Evolutionary conservation across 2,797 vertebrate genomes (phyloP), one percentile per base, ranked within the genome.

Genomic region (Clarias pachynema): DNA sequence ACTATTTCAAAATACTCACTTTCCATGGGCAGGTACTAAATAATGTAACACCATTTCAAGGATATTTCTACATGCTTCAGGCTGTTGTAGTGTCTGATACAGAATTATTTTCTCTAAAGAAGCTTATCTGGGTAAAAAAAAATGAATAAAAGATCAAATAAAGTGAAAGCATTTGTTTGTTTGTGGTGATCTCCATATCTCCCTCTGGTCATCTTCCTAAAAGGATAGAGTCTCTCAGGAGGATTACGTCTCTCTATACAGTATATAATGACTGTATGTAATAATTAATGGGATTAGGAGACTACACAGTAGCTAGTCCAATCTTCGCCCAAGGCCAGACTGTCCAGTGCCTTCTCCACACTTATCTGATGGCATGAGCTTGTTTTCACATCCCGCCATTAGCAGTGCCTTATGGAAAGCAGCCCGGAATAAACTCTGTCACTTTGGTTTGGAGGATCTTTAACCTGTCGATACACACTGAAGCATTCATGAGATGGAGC

Each of bases 231-330:
- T 72, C 85, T 83, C 59, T 81, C n/a, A 66, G 82, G 74, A 68
- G 88, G 86, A 89, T 89, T 89, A 89, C 18, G 44, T 65, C 29
- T 59, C 34, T 57, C 53, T 85, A 44, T 44, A 40, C 4, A 37
- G 60, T 57, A 84, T 62, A 86, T 88, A 89, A 88, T 88, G 78
- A 84, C 73, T 83, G 81, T 88, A 84, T 89, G 85, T 87, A 86
- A 89, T 91, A 90, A 92, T 92, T 91, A 90, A 91, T 89, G 85
- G 89, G 86, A 92, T 91, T 91, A 90, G 74, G 72, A 90, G 89
- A 90, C 90, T 91, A 90, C 85, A 89, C 72, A 83, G 82, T 44
- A 40, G 53, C 78, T 75, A 26, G 83, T 88, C 74, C 80, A 85
- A 88, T 88, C 86, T 89, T 69, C 0, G 82, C 87, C 82, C 56